A percentile compares a stretch with the other conserved stretches of the same genome.
Evolutionary conservation across 64 coral and sea anemone species (phyloP).

Genomic region (Porites australiensis): DNA sequence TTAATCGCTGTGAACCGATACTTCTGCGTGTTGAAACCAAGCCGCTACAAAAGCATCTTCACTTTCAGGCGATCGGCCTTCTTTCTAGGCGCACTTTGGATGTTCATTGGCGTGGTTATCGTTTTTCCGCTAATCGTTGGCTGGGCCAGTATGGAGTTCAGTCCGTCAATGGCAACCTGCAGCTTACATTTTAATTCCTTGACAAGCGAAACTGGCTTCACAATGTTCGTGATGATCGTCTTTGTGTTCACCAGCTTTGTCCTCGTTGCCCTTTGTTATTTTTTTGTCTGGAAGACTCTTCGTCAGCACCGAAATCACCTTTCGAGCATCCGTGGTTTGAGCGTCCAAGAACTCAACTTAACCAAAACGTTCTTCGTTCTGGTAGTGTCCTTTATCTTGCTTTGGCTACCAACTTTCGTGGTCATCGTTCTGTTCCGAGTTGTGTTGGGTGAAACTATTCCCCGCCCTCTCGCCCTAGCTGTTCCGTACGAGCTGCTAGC

Average conservation of each 20-base stretch:
- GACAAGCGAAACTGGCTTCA: not conserved
- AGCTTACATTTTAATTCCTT: conserved; percentile 1
- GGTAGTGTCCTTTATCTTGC: not conserved
- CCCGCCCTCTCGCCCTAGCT: not conserved
- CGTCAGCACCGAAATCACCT: not conserved
- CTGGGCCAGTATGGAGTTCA: conserved; percentile 27
- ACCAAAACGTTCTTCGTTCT: conserved; percentile 12
- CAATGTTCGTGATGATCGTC: not conserved
- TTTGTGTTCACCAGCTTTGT: not conserved
- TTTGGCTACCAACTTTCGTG: conserved; percentile 31
- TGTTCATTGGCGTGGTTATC: conserved; percentile 31
- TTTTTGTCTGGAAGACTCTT: not conserved
- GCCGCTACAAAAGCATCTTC: conserved; percentile 48
- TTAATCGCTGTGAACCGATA: conserved; percentile 49
- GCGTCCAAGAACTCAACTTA: conserved; percentile 7
- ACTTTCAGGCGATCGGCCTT: conserved; percentile 18
- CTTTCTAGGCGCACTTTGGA: conserved; percentile 43
- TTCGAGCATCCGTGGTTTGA: not conserved
- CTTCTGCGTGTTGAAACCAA: conserved; percentile 23
- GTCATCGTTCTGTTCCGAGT: not conserved
- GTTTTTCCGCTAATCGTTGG: conserved; percentile 35
- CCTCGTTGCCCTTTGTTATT: not conserved
- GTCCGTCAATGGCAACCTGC: not conserved
- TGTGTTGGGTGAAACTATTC: not conserved
- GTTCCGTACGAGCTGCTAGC: not conserved